Evolutionary conservation across 1,140 invertebrate species (phyloP).

Genomic region (Scaptomyza hsui): DNA sequence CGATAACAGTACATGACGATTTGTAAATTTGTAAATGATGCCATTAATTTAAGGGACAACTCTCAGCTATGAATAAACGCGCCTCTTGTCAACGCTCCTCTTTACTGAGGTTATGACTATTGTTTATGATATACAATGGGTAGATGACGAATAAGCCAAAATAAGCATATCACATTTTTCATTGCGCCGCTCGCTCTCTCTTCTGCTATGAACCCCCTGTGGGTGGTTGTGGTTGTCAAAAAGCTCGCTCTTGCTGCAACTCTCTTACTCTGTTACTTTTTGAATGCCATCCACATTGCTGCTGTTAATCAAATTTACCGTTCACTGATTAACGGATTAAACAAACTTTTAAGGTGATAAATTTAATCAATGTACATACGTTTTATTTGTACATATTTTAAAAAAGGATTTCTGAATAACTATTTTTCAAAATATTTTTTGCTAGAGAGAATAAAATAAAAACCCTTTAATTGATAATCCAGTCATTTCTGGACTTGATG

Average conservation of each 20-base stretch:
- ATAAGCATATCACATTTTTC: constrained; percentile 17
- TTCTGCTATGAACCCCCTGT: neutral
- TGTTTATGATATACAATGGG: constrained; percentile 44
- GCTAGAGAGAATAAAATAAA: too few relatives aligned
- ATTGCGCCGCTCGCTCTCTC: neutral
- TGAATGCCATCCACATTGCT: constrained; percentile 51
- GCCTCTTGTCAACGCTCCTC: constrained; percentile 15
- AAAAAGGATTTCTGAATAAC: too few relatives aligned
- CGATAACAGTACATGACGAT: constrained; percentile 65
- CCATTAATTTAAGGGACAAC: constrained; percentile 56
- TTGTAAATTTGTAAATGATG: constrained; percentile 78
- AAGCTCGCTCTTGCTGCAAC: constrained; percentile 50
- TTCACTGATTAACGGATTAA: constrained; percentile 14
- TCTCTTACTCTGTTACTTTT: constrained; percentile 59
- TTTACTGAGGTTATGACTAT: constrained; percentile 22
- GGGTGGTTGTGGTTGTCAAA: constrained; percentile 8
- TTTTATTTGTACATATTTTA: too few relatives aligned
- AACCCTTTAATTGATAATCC: too few relatives aligned
- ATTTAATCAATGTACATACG: too few relatives aligned
- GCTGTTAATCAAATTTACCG: constrained; percentile 42
- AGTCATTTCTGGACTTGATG: too few relatives aligned
- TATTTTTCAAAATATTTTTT: too few relatives aligned
- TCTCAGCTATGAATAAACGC: neutral
- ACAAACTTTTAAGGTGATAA: neutral
- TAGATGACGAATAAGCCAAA: constrained; percentile 18